Base-by-base conservation (phyloP, 2,797 vertebrate species). In the Cetoscarus ocellatus region DNA sequence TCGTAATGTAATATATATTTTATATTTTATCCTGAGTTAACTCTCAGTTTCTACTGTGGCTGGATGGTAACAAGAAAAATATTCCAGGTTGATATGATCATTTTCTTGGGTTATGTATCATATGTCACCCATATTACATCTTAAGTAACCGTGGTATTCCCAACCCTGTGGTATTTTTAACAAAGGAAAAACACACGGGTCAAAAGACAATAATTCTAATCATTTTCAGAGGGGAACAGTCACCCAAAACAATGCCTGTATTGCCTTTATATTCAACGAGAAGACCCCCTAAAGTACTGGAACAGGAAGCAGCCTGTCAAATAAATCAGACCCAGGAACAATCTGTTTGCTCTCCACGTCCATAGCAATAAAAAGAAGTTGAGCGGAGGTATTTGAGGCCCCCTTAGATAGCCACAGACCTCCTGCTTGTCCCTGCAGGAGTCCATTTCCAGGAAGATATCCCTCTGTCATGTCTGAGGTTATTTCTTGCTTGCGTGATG, bases 401-500 rank as follows among this genome's bases (percentile, higher is more conserved):
- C 42, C 42, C 35, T 38, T 57, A 70, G 10, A 75, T 49, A 17
- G 60, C 62, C 9, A 14, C 57, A 62, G 39, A 36, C 49, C 70
- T 69, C 57, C 61, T 17, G 54, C 58, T 56, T 3, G 54, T 27
- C 73, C 58, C 67, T 35, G 17, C 74, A 58, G 48, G 57, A n/a
- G 54, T 64, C 50, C 53, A 44, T 54, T 52, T 65, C 54, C 77
- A 73, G 69, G 73, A 62, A 74, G 64, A 77, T 63, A 77, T 70
- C 74, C 52, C 69, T 61, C 61, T 13, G 44, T 67, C 71, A 63
- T 19, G 68, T 63, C 69, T 47, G 27, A 53, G 62, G 36, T 78
- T 73, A 43, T 65, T 74, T 74, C 12, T 51, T 39, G 9, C 49
- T 82, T 49, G 76, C 74, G 39, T 82, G 77, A 82, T 49, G 19